These are phyloP conservation scores for Dinoponera quadriceps DNA, from an alignment of 1,140 invertebrate species.

Conservation along the genomic window DNA sequence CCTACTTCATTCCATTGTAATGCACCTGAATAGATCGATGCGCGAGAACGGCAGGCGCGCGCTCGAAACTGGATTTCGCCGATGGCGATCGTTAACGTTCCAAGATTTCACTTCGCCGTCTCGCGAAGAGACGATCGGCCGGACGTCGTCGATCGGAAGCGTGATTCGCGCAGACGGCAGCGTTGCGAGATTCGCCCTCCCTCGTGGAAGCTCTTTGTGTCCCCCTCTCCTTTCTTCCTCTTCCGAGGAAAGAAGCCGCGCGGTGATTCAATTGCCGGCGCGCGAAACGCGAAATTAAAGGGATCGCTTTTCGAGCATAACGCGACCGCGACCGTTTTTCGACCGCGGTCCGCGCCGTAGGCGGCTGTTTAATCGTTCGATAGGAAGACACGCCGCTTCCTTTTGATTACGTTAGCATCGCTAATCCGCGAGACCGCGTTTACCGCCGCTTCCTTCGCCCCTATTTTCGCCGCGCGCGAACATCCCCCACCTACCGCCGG, in stretches of 20 bases:
- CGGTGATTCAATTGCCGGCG: constrained; percentile 30
- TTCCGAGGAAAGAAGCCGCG: too few relatives aligned
- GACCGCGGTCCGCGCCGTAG: neutral
- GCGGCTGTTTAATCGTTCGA: constrained; percentile 44
- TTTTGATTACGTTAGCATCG: constrained; percentile 60
- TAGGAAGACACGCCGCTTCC: constrained; percentile 37
- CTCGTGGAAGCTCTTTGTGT: constrained; percentile 17
- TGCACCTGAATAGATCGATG: neutral
- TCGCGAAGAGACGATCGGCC: neutral
- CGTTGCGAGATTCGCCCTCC: constrained; percentile 27
- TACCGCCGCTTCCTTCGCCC: constrained; percentile 6
- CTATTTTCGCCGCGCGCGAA: constrained; percentile 1
- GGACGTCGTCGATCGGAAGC: neutral
- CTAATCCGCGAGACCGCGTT: constrained; percentile 57
- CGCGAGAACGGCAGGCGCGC: neutral
- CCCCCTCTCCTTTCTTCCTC: neutral
- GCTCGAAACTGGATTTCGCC: neutral
- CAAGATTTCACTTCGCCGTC: neutral
- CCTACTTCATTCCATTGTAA: neutral
- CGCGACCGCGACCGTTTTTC: constrained; percentile 46
- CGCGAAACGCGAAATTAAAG: neutral
- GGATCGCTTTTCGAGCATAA: constrained; percentile 19
- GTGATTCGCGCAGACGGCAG: neutral
- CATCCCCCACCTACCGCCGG: too few relatives aligned
- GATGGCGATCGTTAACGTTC: neutral